phyloP scores from a whole-genome alignment of 2,888 invertebrate genomes.

The Eupithecia tripunctaria region DNA sequence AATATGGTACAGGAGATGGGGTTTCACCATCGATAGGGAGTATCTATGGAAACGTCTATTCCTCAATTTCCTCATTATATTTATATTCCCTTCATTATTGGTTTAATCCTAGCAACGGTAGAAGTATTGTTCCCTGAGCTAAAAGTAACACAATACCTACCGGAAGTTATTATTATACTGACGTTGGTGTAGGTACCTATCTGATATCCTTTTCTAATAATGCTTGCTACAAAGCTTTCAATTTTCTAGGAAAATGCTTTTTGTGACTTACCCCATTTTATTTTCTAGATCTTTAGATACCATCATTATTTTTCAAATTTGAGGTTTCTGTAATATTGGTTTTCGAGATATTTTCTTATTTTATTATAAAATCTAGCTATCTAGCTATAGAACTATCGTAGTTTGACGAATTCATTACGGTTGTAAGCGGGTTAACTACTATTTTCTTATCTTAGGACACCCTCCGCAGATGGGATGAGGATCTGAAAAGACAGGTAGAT shows the following conservation, averaged over 20 bases:
- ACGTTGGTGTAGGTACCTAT: neutral
- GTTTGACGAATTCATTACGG: too few relatives aligned
- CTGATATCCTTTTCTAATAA: neutral
- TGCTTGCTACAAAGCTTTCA: neutral
- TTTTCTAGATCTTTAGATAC: neutral
- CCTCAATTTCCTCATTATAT: neutral
- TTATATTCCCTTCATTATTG: slow-evolving; percentile 1
- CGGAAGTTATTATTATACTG: neutral
- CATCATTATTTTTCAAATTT: too few relatives aligned
- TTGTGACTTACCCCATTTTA: neutral
- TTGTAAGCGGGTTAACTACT: too few relatives aligned
- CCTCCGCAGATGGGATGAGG: too few relatives aligned
- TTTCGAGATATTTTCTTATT: too few relatives aligned
- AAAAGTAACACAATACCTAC: neutral
- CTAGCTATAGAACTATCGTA: too few relatives aligned
- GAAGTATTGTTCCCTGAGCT: neutral
- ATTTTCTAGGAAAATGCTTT: neutral
- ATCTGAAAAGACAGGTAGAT: too few relatives aligned
- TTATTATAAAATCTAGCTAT: too few relatives aligned
- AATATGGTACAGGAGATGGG: neutral
- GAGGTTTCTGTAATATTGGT: too few relatives aligned
- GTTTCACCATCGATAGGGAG: neutral
- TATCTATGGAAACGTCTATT: neutral
- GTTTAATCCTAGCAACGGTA: neutral
- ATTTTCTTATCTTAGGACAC: too few relatives aligned